Base-by-base conservation (phyloP, 2,888 invertebrate species). In the Galeruca laticollis region DNA sequence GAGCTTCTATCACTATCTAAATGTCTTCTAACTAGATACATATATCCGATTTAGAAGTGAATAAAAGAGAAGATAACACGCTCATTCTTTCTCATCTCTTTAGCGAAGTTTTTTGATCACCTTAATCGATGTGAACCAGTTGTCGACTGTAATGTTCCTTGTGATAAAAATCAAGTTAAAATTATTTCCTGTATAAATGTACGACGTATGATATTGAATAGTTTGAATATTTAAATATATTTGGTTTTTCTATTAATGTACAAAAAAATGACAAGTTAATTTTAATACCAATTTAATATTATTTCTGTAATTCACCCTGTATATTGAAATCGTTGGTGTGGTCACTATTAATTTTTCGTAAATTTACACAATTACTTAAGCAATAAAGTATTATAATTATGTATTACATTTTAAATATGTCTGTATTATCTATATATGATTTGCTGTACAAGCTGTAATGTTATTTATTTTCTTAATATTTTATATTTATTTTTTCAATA, bases 401-500 rank as follows among this genome's bases (percentile, higher is more conserved):
- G 63, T 71, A 68, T 71, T 71, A 56, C 59, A 68, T 71, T 62
- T 60, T 63, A 57, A 18, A 57, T 57, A 57, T 57, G 15, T 65
- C 60, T 69, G 40, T 64, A 31, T 21, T 61, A 61, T 60, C 20
- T 61, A 49, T 69, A n/a, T n/a, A 60, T 69, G 51, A 54, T 63
- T 69, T 69, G 66, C 66, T 49, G 35, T 54, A 37, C 62, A 60
- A 64, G 60, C 60, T 68, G 21, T 37, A 43, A 63, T 60, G 71
- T 71, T 71, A 71, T 71, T 71, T 71, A 71, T 71, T 71, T 71
- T 71, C 63, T 54, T 64, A 68, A 70, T 67, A 62, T 68, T 71
- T 71, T 71, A 68, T 71, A 71, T 71, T 71, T 71, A 71, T 71
- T 71, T 71, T 71, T 68, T 67, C 66, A 68, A 71, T 71, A 71